Conservation (phyloP, 2,888 invertebrate species). For the Zeuzera pyrina region DNA sequence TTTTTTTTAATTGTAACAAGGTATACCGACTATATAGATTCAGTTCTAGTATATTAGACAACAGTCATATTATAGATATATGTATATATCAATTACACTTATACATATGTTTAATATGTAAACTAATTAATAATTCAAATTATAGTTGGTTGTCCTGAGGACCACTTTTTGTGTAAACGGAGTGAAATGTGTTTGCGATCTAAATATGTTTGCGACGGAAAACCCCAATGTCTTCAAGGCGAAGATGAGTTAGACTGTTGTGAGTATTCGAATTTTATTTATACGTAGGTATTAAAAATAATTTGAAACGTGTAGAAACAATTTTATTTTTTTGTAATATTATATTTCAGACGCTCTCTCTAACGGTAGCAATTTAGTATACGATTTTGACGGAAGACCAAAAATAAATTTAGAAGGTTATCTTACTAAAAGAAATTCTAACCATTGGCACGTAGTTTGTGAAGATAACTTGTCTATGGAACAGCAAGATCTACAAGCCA, state of each 20-base stretch:
- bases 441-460: slow-evolving; percentile 79
- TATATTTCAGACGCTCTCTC: slow-evolving; percentile 76
- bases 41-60: too few species aligned
- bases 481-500: slow-evolving; percentile 61
- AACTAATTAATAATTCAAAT: neutral
- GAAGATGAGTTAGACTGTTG: slow-evolving; percentile 88
- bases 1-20: too few species aligned
- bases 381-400: slow-evolving; percentile 76
- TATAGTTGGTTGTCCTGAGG: slow-evolving; percentile 71
- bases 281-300: neutral
- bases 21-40: too few species aligned
- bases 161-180: slow-evolving; percentile 75
- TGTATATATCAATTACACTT: too few species aligned
- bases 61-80: too few species aligned
- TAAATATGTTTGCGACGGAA: slow-evolving; percentile 76
- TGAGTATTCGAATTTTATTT: slow-evolving; percentile 47
- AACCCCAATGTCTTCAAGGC: slow-evolving; percentile 75
- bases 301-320: slow-evolving; percentile 1
- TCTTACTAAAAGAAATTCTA: slow-evolving; percentile 73
- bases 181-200: slow-evolving; percentile 77
- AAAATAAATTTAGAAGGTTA: slow-evolving; percentile 74
- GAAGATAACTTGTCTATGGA: slow-evolving; percentile 52
- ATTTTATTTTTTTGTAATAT: slow-evolving; percentile 4
- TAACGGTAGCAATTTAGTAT: slow-evolving; percentile 72
- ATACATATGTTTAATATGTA: too few species aligned